Evolutionary conservation across 2,113 vertebrate species (phyloP).

Genomic region (Elaphurus davidianus): DNA sequence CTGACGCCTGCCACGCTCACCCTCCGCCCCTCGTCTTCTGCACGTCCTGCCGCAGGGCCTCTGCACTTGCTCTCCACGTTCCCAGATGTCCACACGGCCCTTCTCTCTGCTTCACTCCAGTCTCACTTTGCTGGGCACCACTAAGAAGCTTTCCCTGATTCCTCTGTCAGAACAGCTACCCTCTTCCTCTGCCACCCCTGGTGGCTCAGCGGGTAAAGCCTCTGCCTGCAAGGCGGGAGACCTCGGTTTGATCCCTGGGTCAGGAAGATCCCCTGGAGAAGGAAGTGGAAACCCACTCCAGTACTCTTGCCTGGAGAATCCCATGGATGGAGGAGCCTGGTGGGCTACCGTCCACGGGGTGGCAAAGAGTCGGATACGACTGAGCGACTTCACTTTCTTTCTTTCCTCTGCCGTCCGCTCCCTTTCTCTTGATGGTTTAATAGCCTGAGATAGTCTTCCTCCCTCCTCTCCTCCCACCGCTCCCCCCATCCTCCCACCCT

Average conservation of each 20-base stretch:
- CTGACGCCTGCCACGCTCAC: not conserved
- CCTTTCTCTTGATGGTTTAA: too few relatives aligned
- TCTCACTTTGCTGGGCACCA: not conserved
- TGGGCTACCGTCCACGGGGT: not conserved
- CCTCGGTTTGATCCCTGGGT: not conserved
- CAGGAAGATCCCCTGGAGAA: not conserved
- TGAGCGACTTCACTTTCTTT: not conserved
- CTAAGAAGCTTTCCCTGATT: not conserved
- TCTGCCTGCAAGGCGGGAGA: not conserved
- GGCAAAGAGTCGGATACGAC: not conserved
- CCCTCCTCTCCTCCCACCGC: not conserved
- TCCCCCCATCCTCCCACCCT: fast-evolving
- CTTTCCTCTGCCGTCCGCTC: not conserved
- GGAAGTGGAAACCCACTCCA: not conserved
- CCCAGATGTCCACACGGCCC: not conserved
- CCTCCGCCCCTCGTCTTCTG: too few relatives aligned
- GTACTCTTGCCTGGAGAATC: not conserved
- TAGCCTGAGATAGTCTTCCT: not conserved
- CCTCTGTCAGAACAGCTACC: not conserved
- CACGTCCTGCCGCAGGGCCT: not conserved
- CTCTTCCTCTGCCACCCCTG: not conserved
- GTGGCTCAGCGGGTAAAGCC: not conserved
- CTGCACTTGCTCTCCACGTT: fast-evolving
- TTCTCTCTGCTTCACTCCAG: not conserved
- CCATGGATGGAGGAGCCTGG: not conserved